Base-by-base conservation (phyloP, 2,888 invertebrate species). In the Loripinus fragilis region DNA sequence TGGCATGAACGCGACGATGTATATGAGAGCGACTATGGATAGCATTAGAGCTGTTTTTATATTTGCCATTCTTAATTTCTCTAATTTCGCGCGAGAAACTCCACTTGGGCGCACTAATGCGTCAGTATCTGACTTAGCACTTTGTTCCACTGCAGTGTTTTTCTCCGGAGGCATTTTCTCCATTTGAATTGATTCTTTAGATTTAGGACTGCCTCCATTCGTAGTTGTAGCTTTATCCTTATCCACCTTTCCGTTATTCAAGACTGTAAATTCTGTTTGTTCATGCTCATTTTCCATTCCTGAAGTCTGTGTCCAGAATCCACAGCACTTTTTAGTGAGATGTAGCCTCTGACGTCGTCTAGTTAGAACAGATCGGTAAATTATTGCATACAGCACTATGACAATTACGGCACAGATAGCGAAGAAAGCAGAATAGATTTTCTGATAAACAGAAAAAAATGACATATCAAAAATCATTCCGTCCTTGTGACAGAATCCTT, bases 1-100 rank as follows among this genome's bases (percentile, higher is more conserved):
- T 0, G 93, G 93, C 66, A 92, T 76, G 84, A 93, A 93, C 35
- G 92, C 91, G 48, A 93, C 80, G n/a, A 93, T 90, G 82, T 93
- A 93, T n/a, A 93, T 93, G 0, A 93, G 80, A 33, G 93, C 91
- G 17, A 93, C 93, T 38, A 93, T 92, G 68, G 93, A 93, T 74
- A 93, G 78, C 93, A 93, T 93, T 65, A 90, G 88, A n/a, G 93
- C 93, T 12, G 93, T 93, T 78, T 92, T 93, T 64, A 93, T 89
- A 83, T 93, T 93, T n/a, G 91, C 91, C 83, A 91, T 87, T 65
- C 90, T 86, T 77, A 90, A 85, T 66, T 89, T 89, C 73, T 90
- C 90, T n/a, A 89, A 82, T 42, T 89, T 86, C 15, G 89, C 90
- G 30, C 84, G 75, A 0, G 83, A 80, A 12, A 85, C 74, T 17